These are phyloP conservation scores for Clarias macrocephalus DNA, from an alignment of 2,113 vertebrate species.

Conservation along the genomic window DNA sequence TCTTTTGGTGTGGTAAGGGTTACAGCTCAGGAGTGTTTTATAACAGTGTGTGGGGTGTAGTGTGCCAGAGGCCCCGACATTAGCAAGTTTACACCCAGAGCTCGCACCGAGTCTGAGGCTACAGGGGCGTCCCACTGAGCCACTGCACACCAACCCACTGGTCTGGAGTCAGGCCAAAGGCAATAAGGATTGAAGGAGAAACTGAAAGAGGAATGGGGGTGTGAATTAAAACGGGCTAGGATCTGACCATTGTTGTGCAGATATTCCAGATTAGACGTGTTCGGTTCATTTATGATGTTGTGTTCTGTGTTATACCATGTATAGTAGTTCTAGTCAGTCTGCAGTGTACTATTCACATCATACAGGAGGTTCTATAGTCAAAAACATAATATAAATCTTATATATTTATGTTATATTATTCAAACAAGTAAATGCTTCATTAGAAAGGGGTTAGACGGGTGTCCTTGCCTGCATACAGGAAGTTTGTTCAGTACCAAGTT, in stretches of 20 bases:
- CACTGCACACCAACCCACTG: constrained; percentile 45
- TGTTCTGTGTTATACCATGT: neutral
- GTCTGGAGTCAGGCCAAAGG: constrained; percentile 51
- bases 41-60: constrained; percentile 69
- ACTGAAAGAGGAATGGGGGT: neutral
- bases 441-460: too few species aligned
- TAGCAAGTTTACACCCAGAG: constrained; percentile 72
- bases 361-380: neutral
- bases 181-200: constrained; percentile 15
- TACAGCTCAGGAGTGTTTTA: constrained; percentile 32
- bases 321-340: neutral
- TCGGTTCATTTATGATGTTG: neutral
- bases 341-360: neutral
- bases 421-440: neutral
- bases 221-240: neutral
- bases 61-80: constrained; percentile 70
- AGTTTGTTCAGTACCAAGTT: neutral
- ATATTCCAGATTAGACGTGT: neutral
- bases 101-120: constrained; percentile 69
- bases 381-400: neutral
- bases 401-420: neutral
- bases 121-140: constrained; percentile 71
- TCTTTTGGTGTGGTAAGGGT: constrained; percentile 3
- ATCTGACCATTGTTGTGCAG: neutral
- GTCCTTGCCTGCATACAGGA: neutral